Conservation (phyloP, 2,113 vertebrate genomes). For the Phalacrocorax aristotelis region DNA sequence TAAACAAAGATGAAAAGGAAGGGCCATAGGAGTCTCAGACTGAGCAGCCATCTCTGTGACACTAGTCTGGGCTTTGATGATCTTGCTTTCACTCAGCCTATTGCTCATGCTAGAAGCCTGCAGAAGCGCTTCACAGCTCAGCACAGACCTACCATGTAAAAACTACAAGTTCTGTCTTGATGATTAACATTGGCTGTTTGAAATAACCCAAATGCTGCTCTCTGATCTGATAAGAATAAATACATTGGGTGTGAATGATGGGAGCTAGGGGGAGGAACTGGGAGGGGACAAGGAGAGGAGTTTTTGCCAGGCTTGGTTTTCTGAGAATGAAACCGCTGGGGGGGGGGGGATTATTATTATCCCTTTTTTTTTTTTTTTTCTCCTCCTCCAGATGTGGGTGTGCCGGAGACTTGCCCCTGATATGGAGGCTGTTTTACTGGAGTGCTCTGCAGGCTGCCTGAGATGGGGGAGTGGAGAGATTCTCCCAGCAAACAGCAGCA, state of each 20-base stretch:
- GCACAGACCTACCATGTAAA: conserved; percentile 30
- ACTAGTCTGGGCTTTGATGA: conserved; percentile 2
- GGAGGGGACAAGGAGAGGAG: background rate
- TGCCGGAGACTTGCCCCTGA: background rate
- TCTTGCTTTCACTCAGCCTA: background rate
- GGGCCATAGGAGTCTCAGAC: background rate
- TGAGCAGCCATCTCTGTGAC: conserved; percentile 3
- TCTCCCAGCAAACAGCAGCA: background rate
- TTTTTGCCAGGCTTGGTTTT: conserved; percentile 56
- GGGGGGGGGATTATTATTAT: no score
- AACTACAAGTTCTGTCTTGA: conserved; percentile 24
- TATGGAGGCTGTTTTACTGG: background rate
- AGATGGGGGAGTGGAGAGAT: background rate
- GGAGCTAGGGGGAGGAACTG: background rate
- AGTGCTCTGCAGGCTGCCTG: background rate
- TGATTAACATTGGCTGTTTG: conserved; percentile 69
- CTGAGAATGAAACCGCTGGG: conserved; percentile 21
- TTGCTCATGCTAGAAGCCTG: background rate
- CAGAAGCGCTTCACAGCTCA: background rate
- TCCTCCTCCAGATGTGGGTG: conserved; percentile 53
- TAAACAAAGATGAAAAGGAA: conserved; percentile 64
- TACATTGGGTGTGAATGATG: conserved; percentile 74
- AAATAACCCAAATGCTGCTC: conserved; percentile 71
- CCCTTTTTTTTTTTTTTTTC: background rate
- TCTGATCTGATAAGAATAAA: conserved; percentile 69